phyloP scores from a whole-genome alignment of 2,113 vertebrate species.

The Peromyscus maniculatus region DNA sequence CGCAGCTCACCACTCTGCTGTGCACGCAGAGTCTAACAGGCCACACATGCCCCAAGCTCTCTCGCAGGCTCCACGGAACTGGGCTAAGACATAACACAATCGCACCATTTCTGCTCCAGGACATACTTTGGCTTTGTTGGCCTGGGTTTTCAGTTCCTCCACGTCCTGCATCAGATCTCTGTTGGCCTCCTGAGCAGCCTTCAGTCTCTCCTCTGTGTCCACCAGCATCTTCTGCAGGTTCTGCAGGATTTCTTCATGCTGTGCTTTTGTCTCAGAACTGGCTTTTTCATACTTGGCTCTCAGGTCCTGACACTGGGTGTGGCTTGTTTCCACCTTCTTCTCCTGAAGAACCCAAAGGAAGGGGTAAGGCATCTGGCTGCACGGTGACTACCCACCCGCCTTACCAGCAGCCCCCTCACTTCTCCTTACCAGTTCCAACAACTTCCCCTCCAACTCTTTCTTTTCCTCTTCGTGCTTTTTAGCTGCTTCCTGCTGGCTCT shows the following conservation, averaged over 20 bases:
- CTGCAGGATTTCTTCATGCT: slow-evolving; percentile 86
- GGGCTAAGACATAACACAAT: fast-evolving
- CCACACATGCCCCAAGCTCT: neutral
- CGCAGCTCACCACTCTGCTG: neutral
- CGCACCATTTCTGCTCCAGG: fast-evolving
- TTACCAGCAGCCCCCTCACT: neutral
- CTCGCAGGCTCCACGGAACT: fast-evolving
- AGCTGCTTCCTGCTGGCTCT: slow-evolving; percentile 87
- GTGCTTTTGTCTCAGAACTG: slow-evolving; percentile 84
- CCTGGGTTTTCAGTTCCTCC: slow-evolving; percentile 90
- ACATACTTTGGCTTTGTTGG: slow-evolving; percentile 92
- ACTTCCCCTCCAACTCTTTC: slow-evolving; percentile 88
- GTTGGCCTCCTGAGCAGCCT: slow-evolving; percentile 84
- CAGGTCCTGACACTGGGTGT: slow-evolving; percentile 88
- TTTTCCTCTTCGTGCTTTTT: slow-evolving; percentile 89
- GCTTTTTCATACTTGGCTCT: slow-evolving; percentile 89
- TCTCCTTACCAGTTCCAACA: slow-evolving; percentile 91
- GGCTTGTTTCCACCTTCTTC: slow-evolving; percentile 83
- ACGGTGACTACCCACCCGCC: fast-evolving
- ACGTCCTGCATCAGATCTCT: slow-evolving; percentile 87
- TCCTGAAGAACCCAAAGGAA: slow-evolving; percentile 82
- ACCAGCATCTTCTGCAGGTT: slow-evolving; percentile 85
- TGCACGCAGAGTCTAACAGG: fast-evolving
- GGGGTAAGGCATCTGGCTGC: neutral
- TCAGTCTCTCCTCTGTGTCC: slow-evolving; percentile 87